Evolutionary conservation across 2,797 vertebrate genomes (phyloP).

Genomic region (Liparis tanakae): DNA sequence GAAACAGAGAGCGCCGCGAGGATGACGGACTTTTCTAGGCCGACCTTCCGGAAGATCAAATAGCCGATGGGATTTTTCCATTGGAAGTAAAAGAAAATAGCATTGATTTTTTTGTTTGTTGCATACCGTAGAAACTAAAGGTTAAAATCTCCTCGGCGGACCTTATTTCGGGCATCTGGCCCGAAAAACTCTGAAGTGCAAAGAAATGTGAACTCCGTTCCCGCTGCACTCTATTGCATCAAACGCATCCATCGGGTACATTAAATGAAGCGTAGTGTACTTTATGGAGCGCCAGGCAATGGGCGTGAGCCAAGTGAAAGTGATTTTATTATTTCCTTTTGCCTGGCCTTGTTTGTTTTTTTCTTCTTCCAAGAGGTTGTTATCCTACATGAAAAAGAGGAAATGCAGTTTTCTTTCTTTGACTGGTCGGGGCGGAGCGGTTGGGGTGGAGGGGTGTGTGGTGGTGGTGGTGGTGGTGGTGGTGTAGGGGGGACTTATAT

Average conservation of each 20-base stretch:
- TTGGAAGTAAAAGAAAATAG: too few species aligned
- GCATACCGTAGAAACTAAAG: neutral
- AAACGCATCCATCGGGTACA: constrained; percentile 23
- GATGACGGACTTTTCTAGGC: neutral
- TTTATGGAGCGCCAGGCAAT: neutral
- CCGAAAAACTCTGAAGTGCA: neutral
- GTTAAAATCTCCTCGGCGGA: neutral
- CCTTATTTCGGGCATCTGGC: neutral
- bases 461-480: neutral
- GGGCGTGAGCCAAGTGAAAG: constrained; percentile 29
- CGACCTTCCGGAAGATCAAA: neutral
- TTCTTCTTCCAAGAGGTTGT: constrained; percentile 43
- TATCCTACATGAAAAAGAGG: constrained; percentile 50
- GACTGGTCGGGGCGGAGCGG: constrained; percentile 32
- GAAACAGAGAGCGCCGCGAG: neutral
- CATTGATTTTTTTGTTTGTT: neutral
- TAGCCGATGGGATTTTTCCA: neutral
- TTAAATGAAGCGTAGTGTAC: constrained; percentile 28
- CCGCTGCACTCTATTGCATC: constrained; percentile 10
- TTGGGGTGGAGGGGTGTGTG: neutral
- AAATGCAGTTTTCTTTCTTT: constrained; percentile 72
- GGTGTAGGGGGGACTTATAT: constrained; percentile 61
- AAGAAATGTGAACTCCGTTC: neutral
- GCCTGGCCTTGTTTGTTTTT: constrained; percentile 53
- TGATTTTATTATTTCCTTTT: constrained; percentile 51